Evolutionary conservation across 1,140 invertebrate genomes (phyloP).

Genomic region (Notospermus geniculatus): DNA sequence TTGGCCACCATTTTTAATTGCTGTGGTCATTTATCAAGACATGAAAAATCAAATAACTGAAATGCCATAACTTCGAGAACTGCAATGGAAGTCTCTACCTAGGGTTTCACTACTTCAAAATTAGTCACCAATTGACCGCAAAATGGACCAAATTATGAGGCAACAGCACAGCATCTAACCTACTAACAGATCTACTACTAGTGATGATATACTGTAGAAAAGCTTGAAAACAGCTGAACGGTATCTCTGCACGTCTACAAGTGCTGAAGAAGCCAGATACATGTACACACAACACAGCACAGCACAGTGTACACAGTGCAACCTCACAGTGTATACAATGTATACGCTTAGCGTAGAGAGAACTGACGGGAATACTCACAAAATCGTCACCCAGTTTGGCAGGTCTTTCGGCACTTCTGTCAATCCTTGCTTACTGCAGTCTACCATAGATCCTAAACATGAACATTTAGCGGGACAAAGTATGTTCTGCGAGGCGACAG

Average conservation of each 20-base stretch:
- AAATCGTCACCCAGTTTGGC: constrained; percentile 43
- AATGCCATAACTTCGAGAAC: too few relatives aligned
- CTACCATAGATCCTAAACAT: constrained; percentile 47
- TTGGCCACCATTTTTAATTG: too few relatives aligned
- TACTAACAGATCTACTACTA: too few relatives aligned
- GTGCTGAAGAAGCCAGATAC: background rate
- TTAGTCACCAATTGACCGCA: too few relatives aligned
- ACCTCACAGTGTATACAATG: background rate
- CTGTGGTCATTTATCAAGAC: too few relatives aligned
- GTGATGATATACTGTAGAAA: too few relatives aligned
- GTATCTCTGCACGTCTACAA: background rate
- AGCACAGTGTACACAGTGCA: background rate
- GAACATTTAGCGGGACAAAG: constrained; percentile 46
- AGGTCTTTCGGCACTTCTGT: constrained; percentile 44
- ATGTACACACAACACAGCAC: background rate
- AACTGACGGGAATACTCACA: constrained; percentile 42
- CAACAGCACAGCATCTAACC: too few relatives aligned
- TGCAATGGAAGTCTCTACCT: too few relatives aligned
- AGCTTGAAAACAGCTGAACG: too few relatives aligned
- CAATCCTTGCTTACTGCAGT: constrained; percentile 47
- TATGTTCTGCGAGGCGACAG: constrained; percentile 15
- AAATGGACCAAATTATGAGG: too few relatives aligned
- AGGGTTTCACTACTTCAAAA: too few relatives aligned
- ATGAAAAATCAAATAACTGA: too few relatives aligned
- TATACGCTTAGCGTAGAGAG: background rate